Percentiles rank a stretch among this genome's conserved stretches.
These are phyloP conservation scores for Sebastiscus tertius DNA, from an alignment of 2,797 vertebrate genomes.

Conservation along the genomic window DNA sequence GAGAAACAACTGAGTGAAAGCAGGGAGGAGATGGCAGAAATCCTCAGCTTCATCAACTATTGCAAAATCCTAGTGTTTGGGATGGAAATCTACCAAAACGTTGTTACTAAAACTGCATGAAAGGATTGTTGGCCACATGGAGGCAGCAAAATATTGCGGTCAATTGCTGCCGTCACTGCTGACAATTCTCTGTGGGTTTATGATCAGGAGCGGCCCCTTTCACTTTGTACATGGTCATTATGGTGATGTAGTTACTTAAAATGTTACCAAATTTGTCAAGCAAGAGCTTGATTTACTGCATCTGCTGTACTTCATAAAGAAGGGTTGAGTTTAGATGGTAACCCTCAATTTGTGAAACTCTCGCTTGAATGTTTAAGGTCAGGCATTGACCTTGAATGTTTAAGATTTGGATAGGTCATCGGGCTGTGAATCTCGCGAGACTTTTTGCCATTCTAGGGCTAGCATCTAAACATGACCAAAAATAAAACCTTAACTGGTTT, in stretches of 20 bases:
- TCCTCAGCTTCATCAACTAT: background rate
- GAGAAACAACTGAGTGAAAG: background rate
- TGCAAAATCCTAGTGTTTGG: background rate
- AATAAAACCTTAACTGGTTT: background rate
- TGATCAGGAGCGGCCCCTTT: background rate
- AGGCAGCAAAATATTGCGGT: background rate
- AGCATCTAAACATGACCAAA: background rate
- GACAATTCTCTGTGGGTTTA: background rate
- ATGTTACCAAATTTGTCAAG: background rate
- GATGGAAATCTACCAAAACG: background rate
- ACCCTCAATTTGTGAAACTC: background rate
- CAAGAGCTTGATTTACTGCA: background rate
- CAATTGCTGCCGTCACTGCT: too few relatives aligned
- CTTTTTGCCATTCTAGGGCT: background rate
- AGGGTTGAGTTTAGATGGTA: background rate
- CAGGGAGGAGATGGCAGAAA: background rate
- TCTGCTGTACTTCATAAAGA: background rate
- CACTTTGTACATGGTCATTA: background rate
- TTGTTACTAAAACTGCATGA: background rate
- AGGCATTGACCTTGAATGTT: background rate
- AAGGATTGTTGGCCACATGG: background rate
- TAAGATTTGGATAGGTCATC: background rate
- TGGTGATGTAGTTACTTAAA: background rate
- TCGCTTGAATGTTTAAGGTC: background rate
- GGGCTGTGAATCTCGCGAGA: fast-evolving